Evolutionary conservation across 2,888 invertebrate genomes (phyloP).

Genomic region (Anoplius nigerrimus): DNA sequence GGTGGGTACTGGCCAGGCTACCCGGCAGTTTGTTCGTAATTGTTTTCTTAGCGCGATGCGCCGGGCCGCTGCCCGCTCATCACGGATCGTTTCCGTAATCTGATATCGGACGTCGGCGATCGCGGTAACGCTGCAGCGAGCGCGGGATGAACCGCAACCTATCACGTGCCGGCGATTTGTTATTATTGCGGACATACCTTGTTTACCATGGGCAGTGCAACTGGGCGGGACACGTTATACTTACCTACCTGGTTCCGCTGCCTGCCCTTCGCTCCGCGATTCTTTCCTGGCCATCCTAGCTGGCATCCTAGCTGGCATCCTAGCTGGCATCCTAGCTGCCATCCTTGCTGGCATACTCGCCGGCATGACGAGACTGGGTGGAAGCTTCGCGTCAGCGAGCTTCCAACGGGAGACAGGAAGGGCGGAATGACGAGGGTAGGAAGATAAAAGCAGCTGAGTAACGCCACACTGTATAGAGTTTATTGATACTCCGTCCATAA

Average conservation of each 20-base stretch:
- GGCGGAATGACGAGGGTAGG: neutral
- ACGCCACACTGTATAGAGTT: too few relatives aligned
- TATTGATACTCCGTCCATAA: too few relatives aligned
- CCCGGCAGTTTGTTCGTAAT: slow-evolving; percentile 29
- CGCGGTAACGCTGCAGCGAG: slow-evolving; percentile 8
- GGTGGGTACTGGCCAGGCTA: neutral
- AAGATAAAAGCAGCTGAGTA: neutral
- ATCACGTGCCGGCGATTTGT: slow-evolving; percentile 36
- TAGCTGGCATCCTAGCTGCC: too few relatives aligned
- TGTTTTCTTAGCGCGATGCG: slow-evolving; percentile 23
- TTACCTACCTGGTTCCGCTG: too few relatives aligned
- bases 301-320: too few relatives aligned
- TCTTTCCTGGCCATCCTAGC: too few relatives aligned
- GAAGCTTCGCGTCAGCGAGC: too few relatives aligned
- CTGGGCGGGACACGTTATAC: too few relatives aligned
- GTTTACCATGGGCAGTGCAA: neutral
- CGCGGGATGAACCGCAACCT: slow-evolving; percentile 18
- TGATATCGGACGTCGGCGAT: slow-evolving; percentile 32
- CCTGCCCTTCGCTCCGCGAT: neutral
- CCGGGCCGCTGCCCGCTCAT: slow-evolving; percentile 33
- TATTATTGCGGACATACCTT: slow-evolving; percentile 27
- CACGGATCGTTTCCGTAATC: slow-evolving; percentile 40
- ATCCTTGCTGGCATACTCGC: too few relatives aligned
- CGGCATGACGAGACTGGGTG: too few relatives aligned
- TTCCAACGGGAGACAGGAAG: too few relatives aligned